Percentiles rank a stretch among this genome's conserved stretches.
These are phyloP conservation scores for Pipra filicauda DNA, from an alignment of 2,113 vertebrate genomes.

Conservation along the genomic window DNA sequence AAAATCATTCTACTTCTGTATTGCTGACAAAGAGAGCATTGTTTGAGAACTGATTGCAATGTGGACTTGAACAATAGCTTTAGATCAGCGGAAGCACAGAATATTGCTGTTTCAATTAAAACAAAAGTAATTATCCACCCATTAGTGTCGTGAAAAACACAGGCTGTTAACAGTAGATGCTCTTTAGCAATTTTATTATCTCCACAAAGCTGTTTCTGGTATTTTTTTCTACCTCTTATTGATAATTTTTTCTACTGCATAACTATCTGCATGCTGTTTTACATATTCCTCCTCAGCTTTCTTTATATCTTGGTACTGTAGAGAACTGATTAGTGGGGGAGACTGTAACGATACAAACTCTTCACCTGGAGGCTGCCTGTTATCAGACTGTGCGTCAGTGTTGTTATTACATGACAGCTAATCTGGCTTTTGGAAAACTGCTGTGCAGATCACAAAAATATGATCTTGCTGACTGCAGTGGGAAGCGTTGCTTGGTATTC, in stretches of 20 bases:
- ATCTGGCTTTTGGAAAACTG: conserved; percentile 20
- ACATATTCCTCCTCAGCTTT: neutral
- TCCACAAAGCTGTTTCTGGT: neutral
- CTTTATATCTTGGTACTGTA: neutral
- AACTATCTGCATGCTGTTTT: neutral
- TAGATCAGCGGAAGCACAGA: conserved; percentile 40
- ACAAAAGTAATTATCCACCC: conserved; percentile 19
- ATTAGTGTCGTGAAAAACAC: neutral
- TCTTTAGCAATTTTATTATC: neutral
- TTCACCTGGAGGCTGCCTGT: conserved; percentile 41
- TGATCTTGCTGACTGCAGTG: neutral
- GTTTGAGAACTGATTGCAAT: conserved; percentile 41
- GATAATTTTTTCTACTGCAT: neutral
- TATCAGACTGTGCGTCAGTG: conserved; percentile 1
- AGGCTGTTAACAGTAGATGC: neutral
- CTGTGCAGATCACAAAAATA: neutral
- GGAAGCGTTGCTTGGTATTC: neutral
- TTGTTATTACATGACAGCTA: conserved; percentile 10
- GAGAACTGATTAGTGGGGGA: neutral
- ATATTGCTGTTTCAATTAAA: conserved; percentile 25
- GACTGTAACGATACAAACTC: neutral
- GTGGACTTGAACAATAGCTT: conserved; percentile 40
- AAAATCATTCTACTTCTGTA: conserved; percentile 40
- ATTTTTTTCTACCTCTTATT: neutral
- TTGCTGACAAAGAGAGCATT: conserved; percentile 36